Percentiles rank a stretch among this genome's conserved stretches.
Conservation (phyloP, 2,888 invertebrate species). For the Pristionchus fissidentatus region DNA sequence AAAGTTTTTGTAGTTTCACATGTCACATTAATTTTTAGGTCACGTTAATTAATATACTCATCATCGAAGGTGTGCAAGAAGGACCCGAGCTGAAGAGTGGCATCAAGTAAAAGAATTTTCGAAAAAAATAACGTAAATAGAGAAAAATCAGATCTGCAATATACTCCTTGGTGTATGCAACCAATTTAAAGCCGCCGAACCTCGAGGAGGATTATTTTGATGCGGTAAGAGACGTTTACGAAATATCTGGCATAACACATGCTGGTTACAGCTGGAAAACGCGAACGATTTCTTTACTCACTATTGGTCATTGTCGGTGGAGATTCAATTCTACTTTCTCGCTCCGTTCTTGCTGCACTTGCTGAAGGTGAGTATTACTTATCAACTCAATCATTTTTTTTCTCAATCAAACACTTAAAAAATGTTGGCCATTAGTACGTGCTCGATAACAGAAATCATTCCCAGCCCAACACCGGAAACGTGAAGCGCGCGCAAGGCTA, state of each 20-base stretch:
- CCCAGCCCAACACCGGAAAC: no score
- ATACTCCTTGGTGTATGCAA: conserved; percentile 1
- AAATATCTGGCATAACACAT: not conserved
- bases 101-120: not conserved
- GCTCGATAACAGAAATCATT: no score
- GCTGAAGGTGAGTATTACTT: not conserved
- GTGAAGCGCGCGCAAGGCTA: no score
- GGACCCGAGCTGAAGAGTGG: not conserved
- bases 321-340: conserved; percentile 10
- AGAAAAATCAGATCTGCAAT: not conserved
- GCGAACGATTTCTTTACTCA: conserved; percentile 17
- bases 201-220: conserved; percentile 6
- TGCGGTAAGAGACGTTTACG: not conserved
- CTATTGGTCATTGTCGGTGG: not conserved
- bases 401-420: not conserved
- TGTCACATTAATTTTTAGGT: not conserved
- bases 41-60: not conserved
- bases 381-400: not conserved
- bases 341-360: conserved; percentile 4
- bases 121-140: not conserved
- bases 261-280: not conserved
- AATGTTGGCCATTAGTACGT: not conserved
- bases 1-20: no score
- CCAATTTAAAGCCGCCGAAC: not conserved
- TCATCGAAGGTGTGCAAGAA: not conserved